Base-by-base conservation (phyloP, 2,888 invertebrate genomes). In the Chrysina gloriosa region DNA sequence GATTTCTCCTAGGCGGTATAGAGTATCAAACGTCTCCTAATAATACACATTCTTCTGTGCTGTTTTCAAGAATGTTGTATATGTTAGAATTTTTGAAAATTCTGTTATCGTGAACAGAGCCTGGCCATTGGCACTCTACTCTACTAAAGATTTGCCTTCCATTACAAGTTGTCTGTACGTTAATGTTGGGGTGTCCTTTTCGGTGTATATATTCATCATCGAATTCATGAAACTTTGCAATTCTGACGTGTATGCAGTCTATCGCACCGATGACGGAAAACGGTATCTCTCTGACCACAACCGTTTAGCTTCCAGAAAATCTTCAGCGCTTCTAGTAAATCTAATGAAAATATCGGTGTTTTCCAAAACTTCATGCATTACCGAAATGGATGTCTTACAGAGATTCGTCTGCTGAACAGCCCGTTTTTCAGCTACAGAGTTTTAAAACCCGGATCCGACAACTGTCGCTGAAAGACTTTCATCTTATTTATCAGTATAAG, bases 401-500 rank as follows among this genome's bases (percentile, higher is more conserved):
- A 54, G 42, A 65, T 52, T 36, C 34, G 52, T 65, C 39, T 54
- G 52, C 16, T 56, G 66, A 52, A 65, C 52, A 39, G 14, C 65
- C 25, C 31, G 52, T 52, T 65, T 54, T 65, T 39, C 50, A 52
- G 45, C 56, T 31, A 56, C 45, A 9, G 25, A 23, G 25, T 48
- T 48, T 48, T 7, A 3, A 48, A 48, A 23, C 25, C n/a, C 48
- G 65, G 56, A 27, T 65, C 45, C 36, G 42, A 56, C 29, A 56
- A 65, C 19, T 52, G 42, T n/a, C 42, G 65, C 50, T 52, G 42
- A 54, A 68, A 64, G 34, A 45, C 45, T 68, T 68, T 42, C 56
- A 65, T 54, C 64, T 64, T 63, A 50, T 68, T 25, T 52, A 64
- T 68, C 63, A 63, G 39, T 42, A 29, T 63, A 45, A 63, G 29